Base-by-base conservation (phyloP, 2,888 invertebrate species). In the Agriopis leucophaearia region DNA sequence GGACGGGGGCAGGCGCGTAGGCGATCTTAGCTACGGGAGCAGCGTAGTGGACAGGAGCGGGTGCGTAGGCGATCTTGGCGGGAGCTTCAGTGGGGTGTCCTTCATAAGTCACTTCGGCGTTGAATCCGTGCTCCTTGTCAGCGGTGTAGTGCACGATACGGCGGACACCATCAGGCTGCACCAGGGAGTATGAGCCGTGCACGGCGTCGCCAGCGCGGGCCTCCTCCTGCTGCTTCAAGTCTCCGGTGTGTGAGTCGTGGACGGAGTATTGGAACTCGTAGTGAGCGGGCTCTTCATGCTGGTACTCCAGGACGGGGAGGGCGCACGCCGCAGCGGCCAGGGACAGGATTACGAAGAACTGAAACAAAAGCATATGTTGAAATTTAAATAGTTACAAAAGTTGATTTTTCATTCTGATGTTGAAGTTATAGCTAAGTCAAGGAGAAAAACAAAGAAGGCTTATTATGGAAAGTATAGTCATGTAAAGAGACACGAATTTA, bases 241-340 rank as follows among this genome's bases (percentile, higher is more conserved):
- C 94, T 5, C 94, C 93, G 78, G 81, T 90, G 81, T 89, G 89
- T 3, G 79, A 78, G 74, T 94, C 94, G 71, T 91, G 89, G 62
- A 94, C 92, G 59, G 91, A 89, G 87, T 94, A 93, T 36, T 85
- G 81, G 85, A 88, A 93, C 64, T 91, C 90, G 84, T 93, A 93
- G 76, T 91, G 87, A 0, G 91, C 91, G 15, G 91, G 91, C 66
- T 89, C 87, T 62, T 90, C 86, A 6, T 69, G 66, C 27, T 86
- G 85, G 80, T 90, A 88, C 86, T 65, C 81, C 78, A 44, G 84
- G 74, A 40, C 88, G 85, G 56, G 85, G 76, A 65, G 66, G 51
- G 75, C 72, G 27, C 69, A 71, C 13, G 70, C 74, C 13, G 75
- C 77, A 7, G 77, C 79, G 9, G 79, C 90, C 77, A 90, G 78